These are phyloP conservation scores for Ornithoptera priamus DNA, from an alignment of 2,888 invertebrate genomes.

Conservation along the genomic window DNA sequence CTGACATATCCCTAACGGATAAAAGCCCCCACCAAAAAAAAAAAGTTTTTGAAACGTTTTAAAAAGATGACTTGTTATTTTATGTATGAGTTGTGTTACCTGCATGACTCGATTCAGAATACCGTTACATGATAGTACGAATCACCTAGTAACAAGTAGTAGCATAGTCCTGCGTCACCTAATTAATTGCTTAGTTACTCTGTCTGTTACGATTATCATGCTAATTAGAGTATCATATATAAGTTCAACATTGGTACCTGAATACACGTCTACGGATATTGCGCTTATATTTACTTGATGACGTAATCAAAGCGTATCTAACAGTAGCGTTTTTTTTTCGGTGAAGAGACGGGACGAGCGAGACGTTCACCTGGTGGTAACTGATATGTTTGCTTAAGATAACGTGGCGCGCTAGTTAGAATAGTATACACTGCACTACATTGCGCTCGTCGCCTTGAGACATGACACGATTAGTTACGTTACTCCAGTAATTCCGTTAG, in stretches of 20 bases:
- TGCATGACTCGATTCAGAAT: neutral
- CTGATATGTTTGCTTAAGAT: no score
- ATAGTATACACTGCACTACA: no score
- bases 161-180: conserved; percentile 19
- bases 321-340: no score
- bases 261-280: conserved; percentile 1
- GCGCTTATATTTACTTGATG: neutral
- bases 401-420: no score
- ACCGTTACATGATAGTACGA: neutral
- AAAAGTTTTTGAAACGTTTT: neutral
- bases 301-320: neutral
- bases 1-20: no score
- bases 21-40: no score
- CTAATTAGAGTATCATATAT: conserved; percentile 22
- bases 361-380: no score
- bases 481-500: no score
- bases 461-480: no score
- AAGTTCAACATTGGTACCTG: conserved; percentile 18
- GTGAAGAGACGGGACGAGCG: no score
- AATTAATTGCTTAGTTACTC: conserved; percentile 28
- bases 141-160: conserved; percentile 24
- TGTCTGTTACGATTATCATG: conserved; percentile 27
- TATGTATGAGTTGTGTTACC: neutral
- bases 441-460: no score
- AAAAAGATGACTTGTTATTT: neutral